Conservation (phyloP, 2,797 vertebrate species). For the Lacerta bilineata region DNA sequence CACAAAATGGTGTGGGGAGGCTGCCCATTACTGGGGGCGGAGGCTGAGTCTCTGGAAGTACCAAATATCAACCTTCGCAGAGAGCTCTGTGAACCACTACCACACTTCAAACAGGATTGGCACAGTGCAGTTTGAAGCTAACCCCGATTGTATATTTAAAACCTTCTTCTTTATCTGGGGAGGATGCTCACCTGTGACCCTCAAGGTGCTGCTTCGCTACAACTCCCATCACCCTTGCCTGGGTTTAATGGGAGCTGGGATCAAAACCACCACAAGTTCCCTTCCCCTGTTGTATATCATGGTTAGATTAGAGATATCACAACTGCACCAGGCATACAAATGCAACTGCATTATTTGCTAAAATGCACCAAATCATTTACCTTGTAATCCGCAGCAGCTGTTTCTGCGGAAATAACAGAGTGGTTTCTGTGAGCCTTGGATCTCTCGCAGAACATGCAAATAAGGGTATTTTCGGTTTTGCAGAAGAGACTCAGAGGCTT, state of each 20-base stretch:
- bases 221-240: no score
- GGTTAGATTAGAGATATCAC: not conserved
- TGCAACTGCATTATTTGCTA: not conserved
- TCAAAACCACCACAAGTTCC: no score
- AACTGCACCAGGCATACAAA: not conserved
- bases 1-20: no score
- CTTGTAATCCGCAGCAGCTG: slow-evolving; percentile 63
- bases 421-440: slow-evolving; percentile 73
- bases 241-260: no score
- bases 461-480: slow-evolving; percentile 63
- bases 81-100: no score
- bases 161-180: not conserved
- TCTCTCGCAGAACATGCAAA: slow-evolving; percentile 75
- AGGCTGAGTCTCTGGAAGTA: no score
- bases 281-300: not conserved
- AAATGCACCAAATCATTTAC: slow-evolving; percentile 39
- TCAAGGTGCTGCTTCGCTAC: no score
- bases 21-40: no score
- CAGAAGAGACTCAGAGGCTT: slow-evolving; percentile 75
- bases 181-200: no score
- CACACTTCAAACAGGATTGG: not conserved
- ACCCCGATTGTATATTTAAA: not conserved
- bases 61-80: no score
- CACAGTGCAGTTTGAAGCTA: not conserved
- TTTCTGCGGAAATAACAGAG: slow-evolving; percentile 55